Evolutionary conservation across 2,888 invertebrate species (phyloP).

Genomic region (Abscondita cerata): DNA sequence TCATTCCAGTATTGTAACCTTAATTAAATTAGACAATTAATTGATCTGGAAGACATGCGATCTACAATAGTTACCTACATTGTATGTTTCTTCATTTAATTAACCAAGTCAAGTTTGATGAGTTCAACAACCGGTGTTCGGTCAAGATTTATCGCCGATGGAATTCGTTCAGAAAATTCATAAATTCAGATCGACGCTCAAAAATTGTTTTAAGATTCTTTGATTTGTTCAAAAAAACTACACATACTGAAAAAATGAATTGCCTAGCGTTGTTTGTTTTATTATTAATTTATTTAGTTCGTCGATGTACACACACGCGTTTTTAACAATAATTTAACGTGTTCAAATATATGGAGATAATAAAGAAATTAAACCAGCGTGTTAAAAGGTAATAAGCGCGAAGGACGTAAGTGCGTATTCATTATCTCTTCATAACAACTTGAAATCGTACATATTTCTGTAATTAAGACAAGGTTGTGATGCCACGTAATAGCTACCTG

Average conservation of each 20-base stretch:
- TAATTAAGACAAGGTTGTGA: conserved; percentile 51
- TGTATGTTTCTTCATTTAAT: conserved; percentile 21
- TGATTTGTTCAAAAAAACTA: too few relatives aligned
- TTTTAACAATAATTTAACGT: background rate
- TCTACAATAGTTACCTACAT: conserved; percentile 21
- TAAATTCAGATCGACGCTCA: conserved; percentile 6
- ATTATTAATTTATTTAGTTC: too few relatives aligned
- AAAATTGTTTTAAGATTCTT: background rate
- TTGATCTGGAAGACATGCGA: conserved; percentile 4
- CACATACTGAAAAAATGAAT: too few relatives aligned
- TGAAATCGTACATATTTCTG: conserved; percentile 40
- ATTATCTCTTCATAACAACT: conserved; percentile 23
- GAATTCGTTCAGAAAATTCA: conserved; percentile 18
- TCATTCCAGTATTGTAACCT: background rate
- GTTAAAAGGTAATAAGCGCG: conserved; percentile 19
- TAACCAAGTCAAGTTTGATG: conserved; percentile 15
- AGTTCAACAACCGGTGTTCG: conserved; percentile 32
- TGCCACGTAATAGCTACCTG: conserved; percentile 44
- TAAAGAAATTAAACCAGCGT: conserved; percentile 4
- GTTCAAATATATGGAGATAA: conserved; percentile 5
- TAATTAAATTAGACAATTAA: conserved; percentile 4
- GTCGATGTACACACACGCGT: background rate
- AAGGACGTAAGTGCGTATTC: conserved; percentile 21
- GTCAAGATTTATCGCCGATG: conserved; percentile 26
- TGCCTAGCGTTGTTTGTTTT: too few relatives aligned